Evolutionary conservation across 2,113 vertebrate genomes (phyloP).

Genomic region (Cyphomyrus discorhynchus): DNA sequence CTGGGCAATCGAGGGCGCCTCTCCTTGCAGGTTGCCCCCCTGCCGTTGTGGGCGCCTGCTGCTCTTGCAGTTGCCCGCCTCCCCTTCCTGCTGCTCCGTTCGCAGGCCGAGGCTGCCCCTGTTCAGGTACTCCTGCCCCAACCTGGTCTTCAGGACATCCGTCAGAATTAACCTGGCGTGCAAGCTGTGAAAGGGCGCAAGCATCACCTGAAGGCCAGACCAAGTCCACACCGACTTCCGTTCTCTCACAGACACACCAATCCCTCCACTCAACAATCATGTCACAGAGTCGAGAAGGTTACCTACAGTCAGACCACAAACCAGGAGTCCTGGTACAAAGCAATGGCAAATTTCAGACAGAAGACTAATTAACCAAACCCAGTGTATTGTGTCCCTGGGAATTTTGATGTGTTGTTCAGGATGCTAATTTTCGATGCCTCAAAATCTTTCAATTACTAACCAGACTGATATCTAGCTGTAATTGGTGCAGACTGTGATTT

Average conservation of each 20-base stretch:
- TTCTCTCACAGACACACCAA: not conserved
- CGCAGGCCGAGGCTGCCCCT: not conserved
- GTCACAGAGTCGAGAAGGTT: not conserved
- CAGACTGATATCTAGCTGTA: not conserved
- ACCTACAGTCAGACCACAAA: not conserved
- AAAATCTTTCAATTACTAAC: not conserved
- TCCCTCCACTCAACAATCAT: not conserved
- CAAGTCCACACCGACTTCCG: not conserved
- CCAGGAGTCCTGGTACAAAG: not conserved
- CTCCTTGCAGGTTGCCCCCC: not conserved
- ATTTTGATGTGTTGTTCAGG: not conserved
- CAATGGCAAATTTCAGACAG: not conserved
- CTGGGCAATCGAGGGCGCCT: not conserved
- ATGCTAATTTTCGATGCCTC: not conserved
- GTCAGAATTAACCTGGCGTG: constrained; percentile 22
- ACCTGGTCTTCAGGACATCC: constrained; percentile 26
- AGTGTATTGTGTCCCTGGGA: not conserved
- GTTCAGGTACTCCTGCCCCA: constrained; percentile 21
- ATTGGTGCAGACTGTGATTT: not conserved
- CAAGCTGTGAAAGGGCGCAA: not conserved
- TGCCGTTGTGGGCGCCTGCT: not conserved
- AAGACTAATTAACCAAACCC: not conserved
- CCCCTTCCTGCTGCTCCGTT: not conserved
- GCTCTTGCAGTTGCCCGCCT: not conserved
- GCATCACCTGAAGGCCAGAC: not conserved